Percentiles rank a stretch among this genome's conserved stretches.
Evolutionary conservation across 2,888 invertebrate species (phyloP).

Genomic region (Lysandra coridon): DNA sequence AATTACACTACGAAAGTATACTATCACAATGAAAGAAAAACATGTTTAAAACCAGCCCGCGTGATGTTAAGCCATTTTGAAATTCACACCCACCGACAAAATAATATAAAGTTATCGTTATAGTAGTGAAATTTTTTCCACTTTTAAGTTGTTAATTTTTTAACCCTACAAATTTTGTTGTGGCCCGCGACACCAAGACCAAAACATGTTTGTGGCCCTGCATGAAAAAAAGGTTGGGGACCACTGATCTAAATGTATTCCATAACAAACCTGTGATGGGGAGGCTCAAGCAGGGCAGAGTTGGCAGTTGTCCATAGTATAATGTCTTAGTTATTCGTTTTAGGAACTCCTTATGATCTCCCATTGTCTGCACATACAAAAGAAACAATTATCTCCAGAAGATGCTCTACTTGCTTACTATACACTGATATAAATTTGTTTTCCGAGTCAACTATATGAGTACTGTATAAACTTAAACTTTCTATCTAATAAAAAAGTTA

Average conservation of each 20-base stretch:
- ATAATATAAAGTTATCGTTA: too few species aligned
- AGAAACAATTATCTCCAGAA: not conserved
- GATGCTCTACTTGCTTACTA: not conserved
- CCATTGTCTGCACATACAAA: constrained; percentile 76
- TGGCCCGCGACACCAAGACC: too few species aligned
- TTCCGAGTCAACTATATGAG: not conserved
- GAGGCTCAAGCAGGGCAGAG: constrained; percentile 85
- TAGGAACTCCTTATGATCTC: constrained; percentile 88
- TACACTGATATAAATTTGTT: not conserved
- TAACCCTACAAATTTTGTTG: too few species aligned
- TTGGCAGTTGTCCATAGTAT: constrained; percentile 91
- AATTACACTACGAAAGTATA: too few species aligned
- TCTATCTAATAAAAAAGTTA: too few species aligned
- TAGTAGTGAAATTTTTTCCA: too few species aligned
- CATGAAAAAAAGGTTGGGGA: too few species aligned
- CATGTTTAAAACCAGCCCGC: not conserved
- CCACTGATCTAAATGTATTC: not conserved
- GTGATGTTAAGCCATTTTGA: too few species aligned
- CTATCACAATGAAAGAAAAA: too few species aligned
- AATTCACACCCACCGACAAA: too few species aligned
- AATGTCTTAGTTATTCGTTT: constrained; percentile 92
- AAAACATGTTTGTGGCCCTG: too few species aligned
- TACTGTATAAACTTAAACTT: not conserved
- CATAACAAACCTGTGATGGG: constrained; percentile 86
- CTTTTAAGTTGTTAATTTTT: too few species aligned